Evolutionary conservation across 2,113 vertebrate genomes (phyloP).

Genomic region (Alethe castanea): DNA sequence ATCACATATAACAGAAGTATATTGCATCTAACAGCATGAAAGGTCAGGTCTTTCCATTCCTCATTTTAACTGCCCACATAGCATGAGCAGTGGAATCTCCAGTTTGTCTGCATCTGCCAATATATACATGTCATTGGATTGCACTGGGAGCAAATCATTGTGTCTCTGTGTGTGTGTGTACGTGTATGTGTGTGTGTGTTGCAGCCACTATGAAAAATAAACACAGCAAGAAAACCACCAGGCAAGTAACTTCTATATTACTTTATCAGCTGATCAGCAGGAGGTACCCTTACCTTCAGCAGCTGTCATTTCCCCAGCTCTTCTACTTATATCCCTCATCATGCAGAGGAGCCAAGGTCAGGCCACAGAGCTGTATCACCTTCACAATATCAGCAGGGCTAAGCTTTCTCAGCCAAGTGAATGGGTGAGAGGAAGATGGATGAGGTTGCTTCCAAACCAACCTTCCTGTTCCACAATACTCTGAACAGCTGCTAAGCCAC

Average conservation of each 20-base stretch:
- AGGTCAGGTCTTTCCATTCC: not conserved
- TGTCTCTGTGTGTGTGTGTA: no score
- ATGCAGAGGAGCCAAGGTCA: slow-evolving; percentile 5
- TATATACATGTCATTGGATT: not conserved
- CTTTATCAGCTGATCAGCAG: slow-evolving; percentile 8
- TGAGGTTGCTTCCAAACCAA: slow-evolving; percentile 15
- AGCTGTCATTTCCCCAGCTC: not conserved
- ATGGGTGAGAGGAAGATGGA: slow-evolving; percentile 31
- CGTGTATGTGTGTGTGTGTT: not conserved
- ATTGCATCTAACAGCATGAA: not conserved
- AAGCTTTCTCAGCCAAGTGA: not conserved
- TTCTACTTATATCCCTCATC: not conserved
- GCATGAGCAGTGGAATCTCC: not conserved
- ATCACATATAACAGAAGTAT: not conserved
- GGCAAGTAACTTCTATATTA: not conserved
- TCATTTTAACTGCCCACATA: not conserved
- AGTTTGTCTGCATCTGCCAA: not conserved
- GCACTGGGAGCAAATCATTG: not conserved
- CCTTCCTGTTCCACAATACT: not conserved
- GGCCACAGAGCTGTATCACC: not conserved
- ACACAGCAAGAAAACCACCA: not conserved
- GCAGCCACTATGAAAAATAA: not conserved
- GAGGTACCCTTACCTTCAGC: not conserved
- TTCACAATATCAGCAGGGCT: not conserved
- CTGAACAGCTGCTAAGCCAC: slow-evolving; percentile 49